A percentile compares a stretch with the other conserved stretches of the same genome.
Evolutionary conservation across 1,140 invertebrate species (phyloP).

Genomic region (Drosophila rufa): DNA sequence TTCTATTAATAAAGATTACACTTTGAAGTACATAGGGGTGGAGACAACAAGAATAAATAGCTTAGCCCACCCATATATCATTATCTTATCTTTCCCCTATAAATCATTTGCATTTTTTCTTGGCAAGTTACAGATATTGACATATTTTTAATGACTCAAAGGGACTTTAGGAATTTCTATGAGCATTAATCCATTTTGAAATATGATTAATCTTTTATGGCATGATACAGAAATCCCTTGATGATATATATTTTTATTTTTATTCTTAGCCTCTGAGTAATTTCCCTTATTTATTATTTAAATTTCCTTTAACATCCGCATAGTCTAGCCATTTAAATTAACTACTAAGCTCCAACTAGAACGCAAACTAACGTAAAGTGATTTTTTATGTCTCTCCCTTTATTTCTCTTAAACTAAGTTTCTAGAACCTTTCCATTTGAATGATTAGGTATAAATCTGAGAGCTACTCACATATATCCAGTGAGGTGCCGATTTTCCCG

Average conservation of each 20-base stretch:
- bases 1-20: constrained; percentile 18
- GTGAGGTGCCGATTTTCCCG: constrained; percentile 55
- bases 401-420: not conserved
- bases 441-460: not conserved
- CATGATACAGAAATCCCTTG: not conserved
- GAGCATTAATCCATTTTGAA: not conserved
- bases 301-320: not conserved
- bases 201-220: not conserved
- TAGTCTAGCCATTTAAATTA: no score
- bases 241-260: not conserved
- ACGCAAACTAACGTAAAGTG: not conserved
- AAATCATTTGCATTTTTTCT: not conserved
- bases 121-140: not conserved
- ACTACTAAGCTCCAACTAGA: not conserved
- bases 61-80: not conserved
- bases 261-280: no score
- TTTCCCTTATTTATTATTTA: not conserved
- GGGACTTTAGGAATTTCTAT: not conserved
- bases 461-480: constrained; percentile 68
- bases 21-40: not conserved
- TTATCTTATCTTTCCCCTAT: not conserved
- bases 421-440: not conserved
- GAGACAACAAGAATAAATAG: not conserved
- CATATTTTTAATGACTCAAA: not conserved
- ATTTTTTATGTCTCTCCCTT: not conserved